Percentiles rank a stretch among this genome's conserved stretches.
phyloP scores from a whole-genome alignment of 2,113 vertebrate species.

The Amphilophus citrinellus region DNA sequence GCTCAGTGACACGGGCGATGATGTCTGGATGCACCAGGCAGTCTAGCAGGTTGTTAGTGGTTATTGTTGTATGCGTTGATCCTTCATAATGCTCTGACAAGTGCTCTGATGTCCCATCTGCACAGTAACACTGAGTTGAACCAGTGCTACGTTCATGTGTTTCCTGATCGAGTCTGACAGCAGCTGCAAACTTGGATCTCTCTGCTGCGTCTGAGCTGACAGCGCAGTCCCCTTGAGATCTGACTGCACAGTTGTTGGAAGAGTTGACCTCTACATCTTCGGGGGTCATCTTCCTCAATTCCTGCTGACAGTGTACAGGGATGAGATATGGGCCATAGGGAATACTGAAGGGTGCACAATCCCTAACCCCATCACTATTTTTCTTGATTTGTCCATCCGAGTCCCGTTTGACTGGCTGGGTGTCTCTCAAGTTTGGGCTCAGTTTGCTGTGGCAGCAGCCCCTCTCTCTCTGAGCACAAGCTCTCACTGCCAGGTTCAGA shows the following conservation, averaged over 20 bases:
- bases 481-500: slow-evolving; percentile 86
- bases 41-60: slow-evolving; percentile 91
- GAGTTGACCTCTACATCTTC: background rate
- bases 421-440: background rate
- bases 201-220: background rate
- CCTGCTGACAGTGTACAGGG: slow-evolving; percentile 73
- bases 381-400: slow-evolving; percentile 40
- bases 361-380: background rate
- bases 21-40: slow-evolving; percentile 90
- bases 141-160: background rate
- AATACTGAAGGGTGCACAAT: slow-evolving; percentile 10
- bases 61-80: slow-evolving; percentile 61
- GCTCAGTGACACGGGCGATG: slow-evolving; percentile 82
- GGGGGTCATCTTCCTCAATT: background rate
- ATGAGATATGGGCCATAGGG: slow-evolving; percentile 87
- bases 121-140: background rate
- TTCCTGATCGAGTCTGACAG: background rate
- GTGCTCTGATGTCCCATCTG: background rate
- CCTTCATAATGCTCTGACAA: background rate
- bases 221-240: background rate
- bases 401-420: slow-evolving; percentile 61
- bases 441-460: background rate
- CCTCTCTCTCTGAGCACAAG: slow-evolving; percentile 69
- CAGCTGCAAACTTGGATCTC: background rate
- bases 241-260: background rate